Evolutionary conservation across 1,140 invertebrate genomes (phyloP), one percentile per base, ranked within the genome.

Genomic region (Drosophila fuyamai): DNA sequence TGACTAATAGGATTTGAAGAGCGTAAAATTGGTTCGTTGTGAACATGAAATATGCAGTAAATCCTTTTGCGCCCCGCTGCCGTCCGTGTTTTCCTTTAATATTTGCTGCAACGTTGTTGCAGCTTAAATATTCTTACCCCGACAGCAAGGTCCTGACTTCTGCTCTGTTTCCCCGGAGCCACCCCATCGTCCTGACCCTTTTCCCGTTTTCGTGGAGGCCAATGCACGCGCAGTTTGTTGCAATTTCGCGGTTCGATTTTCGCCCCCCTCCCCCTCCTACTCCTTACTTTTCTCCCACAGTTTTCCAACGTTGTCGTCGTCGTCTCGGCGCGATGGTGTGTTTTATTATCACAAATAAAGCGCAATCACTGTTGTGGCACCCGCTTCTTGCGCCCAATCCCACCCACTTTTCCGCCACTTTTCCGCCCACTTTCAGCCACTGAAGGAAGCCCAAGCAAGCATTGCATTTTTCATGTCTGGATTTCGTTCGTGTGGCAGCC

Each of bases 1-100:
- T 90, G 91, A 92, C 91, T 92, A 92, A 92, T 92, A 91, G 91
- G 91, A 92, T 92, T 92, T 92, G 91, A 92, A 92, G 91, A 92
- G 91, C 91, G 91, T 92, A 92, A 92, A 92, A 92, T 92, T 92
- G 91, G 91, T 92, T 92, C 91, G 91, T 86, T 92, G 91, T 92
- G 91, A 92, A 92, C 91, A 92, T 92, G 83, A 92, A 92, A 92
- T 92, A 92, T 92, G 91, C 86, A 92, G 88, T 92, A 90, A 92
- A 91, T 92, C 91, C 91, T 91, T 91, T 91, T 83, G 85, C 86
- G 79, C 78, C 68, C 80, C 76, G 65, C 40, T 47, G 50, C 55
- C 41, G 12, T 54, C n/a, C 55, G 66, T 88, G 83, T 88, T 89
- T 88, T 88, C 81, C 83, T 88, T 88, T 89, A 88, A 88, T 88